phyloP scores from a whole-genome alignment of 2,888 invertebrate genomes.

The Leptinotarsa juncta region DNA sequence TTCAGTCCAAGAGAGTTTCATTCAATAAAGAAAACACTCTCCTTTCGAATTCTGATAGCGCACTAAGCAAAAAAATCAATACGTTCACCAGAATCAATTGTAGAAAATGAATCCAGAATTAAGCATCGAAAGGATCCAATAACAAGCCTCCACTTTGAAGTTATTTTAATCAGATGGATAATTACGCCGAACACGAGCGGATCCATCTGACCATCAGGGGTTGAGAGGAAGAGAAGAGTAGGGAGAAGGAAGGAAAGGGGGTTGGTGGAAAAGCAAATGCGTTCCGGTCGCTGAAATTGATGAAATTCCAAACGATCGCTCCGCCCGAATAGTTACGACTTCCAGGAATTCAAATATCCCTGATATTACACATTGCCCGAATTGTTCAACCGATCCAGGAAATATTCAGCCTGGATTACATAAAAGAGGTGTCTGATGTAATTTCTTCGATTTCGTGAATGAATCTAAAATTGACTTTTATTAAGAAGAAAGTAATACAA shows the following conservation, averaged over 20 bases:
- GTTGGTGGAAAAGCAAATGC: slow-evolving; percentile 68
- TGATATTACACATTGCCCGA: slow-evolving; percentile 64
- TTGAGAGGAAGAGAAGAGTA: slow-evolving; percentile 8
- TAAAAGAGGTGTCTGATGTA: slow-evolving; percentile 22
- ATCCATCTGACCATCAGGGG: slow-evolving; percentile 42
- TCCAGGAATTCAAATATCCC: slow-evolving; percentile 65
- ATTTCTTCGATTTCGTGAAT: slow-evolving; percentile 4
- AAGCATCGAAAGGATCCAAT: slow-evolving; percentile 43
- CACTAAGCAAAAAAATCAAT: neutral
- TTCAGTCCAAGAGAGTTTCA: no score
- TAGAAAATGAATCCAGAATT: slow-evolving; percentile 24
- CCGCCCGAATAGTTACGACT: slow-evolving; percentile 66
- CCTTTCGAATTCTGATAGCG: neutral
- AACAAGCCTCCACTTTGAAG: slow-evolving; percentile 65
- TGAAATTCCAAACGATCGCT: slow-evolving; percentile 66
- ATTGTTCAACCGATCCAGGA: slow-evolving; percentile 55
- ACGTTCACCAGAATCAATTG: neutral
- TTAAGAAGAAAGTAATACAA: no score
- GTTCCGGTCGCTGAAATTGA: slow-evolving; percentile 74
- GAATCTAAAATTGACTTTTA: neutral
- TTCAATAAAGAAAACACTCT: no score
- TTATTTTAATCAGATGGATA: slow-evolving; percentile 63
- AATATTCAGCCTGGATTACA: slow-evolving; percentile 29
- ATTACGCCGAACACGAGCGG: slow-evolving; percentile 63
- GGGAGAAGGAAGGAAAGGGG: slow-evolving; percentile 45